Evolutionary conservation across 2,797 vertebrate genomes (phyloP), one percentile per base, ranked within the genome.

Genomic region (Enteromius afrohamiltoni): DNA sequence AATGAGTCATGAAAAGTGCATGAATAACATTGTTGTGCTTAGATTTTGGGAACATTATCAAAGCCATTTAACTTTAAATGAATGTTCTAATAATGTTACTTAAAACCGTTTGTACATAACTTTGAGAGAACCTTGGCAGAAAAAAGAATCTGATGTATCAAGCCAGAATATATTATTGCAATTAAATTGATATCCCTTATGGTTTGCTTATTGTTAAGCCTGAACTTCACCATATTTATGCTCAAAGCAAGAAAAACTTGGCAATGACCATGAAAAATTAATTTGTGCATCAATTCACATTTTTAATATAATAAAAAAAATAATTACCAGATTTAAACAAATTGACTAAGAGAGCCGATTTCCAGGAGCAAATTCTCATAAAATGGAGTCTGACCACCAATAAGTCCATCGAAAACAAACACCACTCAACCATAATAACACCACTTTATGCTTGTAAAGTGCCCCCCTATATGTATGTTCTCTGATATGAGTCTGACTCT

Each of bases 401-500:
- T 53, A 11, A 79, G 31, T 69, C 49, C 42, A 34, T 70, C 17
- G 21, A 60, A 58, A 69, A 79, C 31, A 40, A 42, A 42, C 37
- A 70, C 3, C 37, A 71, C 29, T 80, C 19, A 79, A 4, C 45
- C 19, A 79, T 53, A 53, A n/a, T 26, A 42, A 3, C 49, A 69
- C 23, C 37, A 80, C 23, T 70, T 45, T 70, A 70, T 80, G 79
- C 37, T 60, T 80, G 79, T 80, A 80, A 80, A 71, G 19, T 60
- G 37, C 17, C 51, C 29, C 11, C 34, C n/a, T 45, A 31, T 42
- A 55, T 53, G 29, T 51, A 23, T 70, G 16, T 37, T 79, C 34
- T 42, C 14, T 26, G n/a, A 71, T 71, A 71, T 71, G 37, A 70
- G 67, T 58, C 79, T 47, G 68, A 70, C 53, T 71, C 51, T 42